These are phyloP conservation scores for Capitulum mitella DNA, from an alignment of 2,888 invertebrate genomes.

Conservation along the genomic window DNA sequence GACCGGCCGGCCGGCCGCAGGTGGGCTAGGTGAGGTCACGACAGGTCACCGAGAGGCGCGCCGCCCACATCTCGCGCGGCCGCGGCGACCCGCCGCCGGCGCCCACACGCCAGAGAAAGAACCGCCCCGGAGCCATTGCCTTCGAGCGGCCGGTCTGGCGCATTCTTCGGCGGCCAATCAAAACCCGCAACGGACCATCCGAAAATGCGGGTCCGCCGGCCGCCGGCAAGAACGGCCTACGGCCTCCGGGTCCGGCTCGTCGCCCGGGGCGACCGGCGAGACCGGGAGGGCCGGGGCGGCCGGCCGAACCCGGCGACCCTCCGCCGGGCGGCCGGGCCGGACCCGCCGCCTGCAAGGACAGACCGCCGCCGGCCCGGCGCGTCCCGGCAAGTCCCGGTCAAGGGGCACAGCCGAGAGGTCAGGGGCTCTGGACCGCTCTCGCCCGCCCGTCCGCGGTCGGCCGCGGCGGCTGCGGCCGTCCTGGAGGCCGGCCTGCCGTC, in stretches of 20 bases:
- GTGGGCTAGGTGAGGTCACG: background rate
- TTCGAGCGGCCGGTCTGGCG: background rate
- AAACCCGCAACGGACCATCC: background rate
- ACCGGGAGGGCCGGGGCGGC: too few relatives aligned
- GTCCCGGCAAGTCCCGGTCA: too few relatives aligned
- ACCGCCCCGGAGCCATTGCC: background rate
- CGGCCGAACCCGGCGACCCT: too few relatives aligned
- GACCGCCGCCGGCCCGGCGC: too few relatives aligned
- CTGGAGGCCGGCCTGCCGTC: too few relatives aligned
- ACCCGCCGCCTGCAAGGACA: too few relatives aligned
- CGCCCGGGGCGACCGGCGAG: too few relatives aligned
- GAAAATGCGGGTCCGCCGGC: background rate
- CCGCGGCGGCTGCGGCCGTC: too few relatives aligned
- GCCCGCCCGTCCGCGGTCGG: too few relatives aligned
- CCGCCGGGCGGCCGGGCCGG: too few relatives aligned
- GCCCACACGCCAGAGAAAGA: background rate
- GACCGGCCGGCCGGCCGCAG: background rate
- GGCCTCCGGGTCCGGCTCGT: background rate
- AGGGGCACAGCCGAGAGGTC: too few relatives aligned
- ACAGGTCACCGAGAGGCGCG: background rate
- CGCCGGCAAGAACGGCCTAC: background rate
- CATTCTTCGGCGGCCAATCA: background rate
- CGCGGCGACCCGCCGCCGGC: background rate
- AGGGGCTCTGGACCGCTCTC: too few relatives aligned
- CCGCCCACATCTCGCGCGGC: background rate